A percentile compares a stretch with the other conserved stretches of the same genome.
phyloP scores from a whole-genome alignment of 2,113 vertebrate species.

The Peromyscus maniculatus region DNA sequence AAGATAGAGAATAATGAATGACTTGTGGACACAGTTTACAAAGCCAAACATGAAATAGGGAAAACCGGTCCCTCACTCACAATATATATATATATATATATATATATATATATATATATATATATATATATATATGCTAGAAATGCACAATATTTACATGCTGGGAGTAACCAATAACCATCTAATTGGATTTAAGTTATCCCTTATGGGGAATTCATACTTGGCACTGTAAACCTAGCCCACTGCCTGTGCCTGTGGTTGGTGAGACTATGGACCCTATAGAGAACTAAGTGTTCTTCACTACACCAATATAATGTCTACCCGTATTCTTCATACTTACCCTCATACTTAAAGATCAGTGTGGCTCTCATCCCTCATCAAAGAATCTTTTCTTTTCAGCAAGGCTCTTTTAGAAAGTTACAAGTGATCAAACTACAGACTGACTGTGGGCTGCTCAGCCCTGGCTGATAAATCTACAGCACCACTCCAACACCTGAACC shows the following conservation, averaged over 20 bases:
- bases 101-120: background rate
- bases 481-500: background rate
- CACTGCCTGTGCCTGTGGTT: background rate
- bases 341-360: background rate
- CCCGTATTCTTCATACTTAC: background rate
- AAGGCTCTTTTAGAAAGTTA: background rate
- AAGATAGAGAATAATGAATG: background rate
- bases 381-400: background rate
- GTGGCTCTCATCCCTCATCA: background rate
- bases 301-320: background rate
- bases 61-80: background rate
- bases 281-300: background rate
- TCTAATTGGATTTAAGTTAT: background rate
- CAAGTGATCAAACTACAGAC: background rate
- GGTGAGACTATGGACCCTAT: background rate
- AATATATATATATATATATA: background rate
- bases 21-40: background rate
- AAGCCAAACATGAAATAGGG: background rate
- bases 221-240: background rate
- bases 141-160: background rate
- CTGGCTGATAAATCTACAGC: background rate
- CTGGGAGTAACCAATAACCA: background rate
- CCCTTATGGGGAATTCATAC: background rate
- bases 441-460: background rate
- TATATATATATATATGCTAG: background rate